Conservation (phyloP, 2,113 vertebrate species). For the Vulpes ferrilata region DNA sequence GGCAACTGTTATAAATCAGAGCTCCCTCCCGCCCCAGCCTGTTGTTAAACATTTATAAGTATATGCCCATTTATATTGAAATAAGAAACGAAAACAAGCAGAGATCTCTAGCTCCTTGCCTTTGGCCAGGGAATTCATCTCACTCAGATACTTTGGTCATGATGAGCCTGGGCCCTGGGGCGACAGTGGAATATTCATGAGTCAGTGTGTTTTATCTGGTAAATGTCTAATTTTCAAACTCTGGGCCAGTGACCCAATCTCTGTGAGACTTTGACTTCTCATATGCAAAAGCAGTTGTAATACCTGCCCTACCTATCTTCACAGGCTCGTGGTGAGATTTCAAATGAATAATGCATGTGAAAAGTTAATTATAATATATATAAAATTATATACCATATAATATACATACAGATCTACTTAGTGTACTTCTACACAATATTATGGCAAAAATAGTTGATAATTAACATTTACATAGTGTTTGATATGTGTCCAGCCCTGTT, state of each 20-base stretch:
- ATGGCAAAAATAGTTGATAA: neutral
- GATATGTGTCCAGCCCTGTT: neutral
- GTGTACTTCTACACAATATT: neutral
- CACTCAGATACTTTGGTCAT: slow-evolving; percentile 4
- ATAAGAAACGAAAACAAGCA: slow-evolving; percentile 45
- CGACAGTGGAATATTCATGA: slow-evolving; percentile 41
- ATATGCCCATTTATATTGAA: slow-evolving; percentile 17
- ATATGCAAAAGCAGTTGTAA: slow-evolving; percentile 6
- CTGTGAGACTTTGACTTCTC: slow-evolving; percentile 35
- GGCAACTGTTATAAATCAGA: neutral
- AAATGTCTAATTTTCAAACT: slow-evolving; percentile 53
- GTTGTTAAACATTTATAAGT: slow-evolving; percentile 14
- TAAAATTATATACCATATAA: neutral
- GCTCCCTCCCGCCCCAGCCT: neutral
- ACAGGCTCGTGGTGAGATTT: neutral
- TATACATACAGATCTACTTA: neutral
- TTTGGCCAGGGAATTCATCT: slow-evolving; percentile 52
- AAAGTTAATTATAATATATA: slow-evolving; percentile 15
- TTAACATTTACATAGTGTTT: slow-evolving; percentile 1
- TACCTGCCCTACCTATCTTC: slow-evolving; percentile 17
- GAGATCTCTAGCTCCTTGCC: neutral
- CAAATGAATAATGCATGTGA: slow-evolving; percentile 26
- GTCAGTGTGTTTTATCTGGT: slow-evolving; percentile 15
- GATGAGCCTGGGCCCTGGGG: neutral
- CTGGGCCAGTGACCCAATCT: slow-evolving; percentile 5